These are phyloP conservation scores for Hydropsyche tenuis DNA, from an alignment of 1,140 invertebrate genomes.

Conservation along the genomic window DNA sequence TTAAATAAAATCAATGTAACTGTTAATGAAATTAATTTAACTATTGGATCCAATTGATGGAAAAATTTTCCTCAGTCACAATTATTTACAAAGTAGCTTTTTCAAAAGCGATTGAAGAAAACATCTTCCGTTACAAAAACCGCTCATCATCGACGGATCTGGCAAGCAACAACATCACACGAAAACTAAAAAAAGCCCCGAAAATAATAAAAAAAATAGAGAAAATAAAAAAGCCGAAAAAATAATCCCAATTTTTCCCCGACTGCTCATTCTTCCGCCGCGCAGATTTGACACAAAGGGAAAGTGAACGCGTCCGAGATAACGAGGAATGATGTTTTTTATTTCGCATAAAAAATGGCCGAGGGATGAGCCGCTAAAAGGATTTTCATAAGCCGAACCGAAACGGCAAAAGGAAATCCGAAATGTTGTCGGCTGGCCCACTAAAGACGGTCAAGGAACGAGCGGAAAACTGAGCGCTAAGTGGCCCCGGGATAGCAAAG, in stretches of 20 bases:
- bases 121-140: too few species aligned
- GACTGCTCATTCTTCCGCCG: not conserved
- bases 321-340: slow-evolving; percentile 28
- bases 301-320: slow-evolving; percentile 12
- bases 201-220: not conserved
- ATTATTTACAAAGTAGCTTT: too few species aligned
- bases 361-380: slow-evolving; percentile 35
- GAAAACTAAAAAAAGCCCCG: not conserved
- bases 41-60: not conserved
- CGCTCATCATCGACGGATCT: too few species aligned
- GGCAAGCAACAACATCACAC: slow-evolving; percentile 10
- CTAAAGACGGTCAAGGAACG: not conserved
- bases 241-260: not conserved
- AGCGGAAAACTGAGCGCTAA: not conserved
- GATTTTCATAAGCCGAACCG: slow-evolving; percentile 31
- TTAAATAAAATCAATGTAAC: too few species aligned
- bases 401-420: slow-evolving; percentile 16
- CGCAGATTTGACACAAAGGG: slow-evolving; percentile 21
- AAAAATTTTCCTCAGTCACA: not conserved
- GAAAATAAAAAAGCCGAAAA: not conserved
- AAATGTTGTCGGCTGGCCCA: slow-evolving; percentile 17
- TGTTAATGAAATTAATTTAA: too few species aligned
- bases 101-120: too few species aligned
- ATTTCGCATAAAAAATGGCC: slow-evolving; percentile 28
- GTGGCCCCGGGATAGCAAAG: not conserved